phyloP scores from a whole-genome alignment of 2,888 invertebrate genomes.

The Erebia epiphron region DNA sequence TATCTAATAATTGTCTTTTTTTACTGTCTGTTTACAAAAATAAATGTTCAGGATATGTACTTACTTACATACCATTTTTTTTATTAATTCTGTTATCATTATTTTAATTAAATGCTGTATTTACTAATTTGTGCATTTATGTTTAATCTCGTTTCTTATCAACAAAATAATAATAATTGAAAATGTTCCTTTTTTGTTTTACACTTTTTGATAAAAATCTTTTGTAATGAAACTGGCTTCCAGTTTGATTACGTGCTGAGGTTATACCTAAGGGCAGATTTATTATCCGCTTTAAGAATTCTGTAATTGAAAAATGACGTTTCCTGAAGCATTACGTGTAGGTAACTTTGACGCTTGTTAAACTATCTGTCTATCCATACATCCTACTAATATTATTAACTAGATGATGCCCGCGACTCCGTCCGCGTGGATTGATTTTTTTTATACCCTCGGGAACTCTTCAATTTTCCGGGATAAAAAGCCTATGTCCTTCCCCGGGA shows the following conservation, averaged over 20 bases:
- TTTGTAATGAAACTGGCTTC: neutral
- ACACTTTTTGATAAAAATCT: neutral
- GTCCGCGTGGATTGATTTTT: no score
- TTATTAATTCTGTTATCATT: no score
- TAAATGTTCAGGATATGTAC: neutral
- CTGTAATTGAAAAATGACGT: neutral
- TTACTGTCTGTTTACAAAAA: neutral
- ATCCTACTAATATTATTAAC: no score
- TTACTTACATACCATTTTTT: no score
- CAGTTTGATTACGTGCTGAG: neutral
- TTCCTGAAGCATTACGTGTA: neutral
- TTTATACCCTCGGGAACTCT: no score
- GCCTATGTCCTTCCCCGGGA: no score
- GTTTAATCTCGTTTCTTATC: neutral
- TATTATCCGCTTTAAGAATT: neutral
- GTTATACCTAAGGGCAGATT: neutral
- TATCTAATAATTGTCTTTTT: neutral
- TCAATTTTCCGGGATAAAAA: no score
- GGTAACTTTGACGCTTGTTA: no score
- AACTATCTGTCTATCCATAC: no score
- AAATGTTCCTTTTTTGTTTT: neutral
- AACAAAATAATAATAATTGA: neutral
- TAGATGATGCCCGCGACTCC: no score
- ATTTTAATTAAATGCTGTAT: no score
- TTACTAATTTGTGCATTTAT: neutral